A percentile compares a stretch with the other conserved stretches of the same genome.
Evolutionary conservation across 2,888 invertebrate species (phyloP).

Genomic region (Eilema caniola): DNA sequence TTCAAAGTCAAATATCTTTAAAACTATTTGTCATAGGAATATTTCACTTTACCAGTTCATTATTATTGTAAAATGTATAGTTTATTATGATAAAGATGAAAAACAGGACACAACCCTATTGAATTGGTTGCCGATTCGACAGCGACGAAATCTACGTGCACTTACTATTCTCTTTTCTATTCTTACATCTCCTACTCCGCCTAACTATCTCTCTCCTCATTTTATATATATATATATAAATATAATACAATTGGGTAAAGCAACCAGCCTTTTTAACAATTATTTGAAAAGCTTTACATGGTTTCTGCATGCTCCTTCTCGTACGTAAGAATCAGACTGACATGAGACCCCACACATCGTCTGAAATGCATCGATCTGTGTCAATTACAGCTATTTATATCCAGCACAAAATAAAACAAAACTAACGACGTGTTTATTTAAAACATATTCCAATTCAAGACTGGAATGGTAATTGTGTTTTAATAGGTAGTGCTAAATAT

Average conservation of each 20-base stretch:
- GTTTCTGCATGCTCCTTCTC: background rate
- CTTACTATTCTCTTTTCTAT: no score
- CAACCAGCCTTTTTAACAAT: background rate
- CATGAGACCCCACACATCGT: conserved; percentile 71
- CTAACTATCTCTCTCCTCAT: no score
- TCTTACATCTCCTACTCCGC: no score
- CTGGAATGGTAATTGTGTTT: conserved; percentile 21
- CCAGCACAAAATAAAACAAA: conserved; percentile 52
- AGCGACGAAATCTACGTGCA: no score
- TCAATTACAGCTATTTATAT: conserved; percentile 76
- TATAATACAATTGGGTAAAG: background rate
- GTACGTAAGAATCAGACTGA: conserved; percentile 1
- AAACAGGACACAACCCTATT: no score
- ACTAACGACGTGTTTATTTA: conserved; percentile 44
- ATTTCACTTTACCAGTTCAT: no score
- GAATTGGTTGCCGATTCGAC: no score
- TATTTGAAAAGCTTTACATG: background rate
- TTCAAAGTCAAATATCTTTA: no score
- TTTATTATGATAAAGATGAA: no score
- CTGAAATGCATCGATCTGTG: conserved; percentile 66
- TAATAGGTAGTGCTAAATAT: conserved; percentile 19
- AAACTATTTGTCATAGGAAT: no score
- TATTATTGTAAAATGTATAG: no score
- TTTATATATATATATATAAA: no score
- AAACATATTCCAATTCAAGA: conserved; percentile 34